Evolutionary conservation across 2,888 invertebrate genomes (phyloP), one percentile per base, ranked within the genome.

Genomic region (Dione juno): DNA sequence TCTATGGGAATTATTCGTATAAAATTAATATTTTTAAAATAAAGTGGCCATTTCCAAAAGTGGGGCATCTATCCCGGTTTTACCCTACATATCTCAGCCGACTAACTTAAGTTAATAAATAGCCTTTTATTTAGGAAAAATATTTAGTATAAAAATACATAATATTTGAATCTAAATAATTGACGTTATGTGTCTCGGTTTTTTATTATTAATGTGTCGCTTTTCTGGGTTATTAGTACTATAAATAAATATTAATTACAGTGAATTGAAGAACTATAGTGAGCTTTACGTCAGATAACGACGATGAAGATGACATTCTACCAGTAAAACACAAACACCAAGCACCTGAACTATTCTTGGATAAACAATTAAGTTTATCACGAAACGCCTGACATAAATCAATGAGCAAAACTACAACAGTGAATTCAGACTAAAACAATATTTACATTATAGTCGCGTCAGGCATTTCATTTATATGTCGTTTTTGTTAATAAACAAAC

Each of bases 371-470:
- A 50, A 68, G 53, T 66, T 61, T 58, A 54, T 54, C 58, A 43
- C 64, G 21, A 66, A 37, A 6, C 69, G 71, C 71, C 71, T 71
- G 65, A 37, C 37, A 28, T 53, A 48, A 69, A 59, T 52, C 54
- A 61, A 61, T 69, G 59, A 69, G 69, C 71, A 71, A 69, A 69
- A 69, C 53, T 66, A 48, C 53, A 54, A 45, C 61, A 16, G 52
- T 40, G 59, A 58, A 52, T 14, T 43, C 50, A 43, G 53, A 35
- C 40, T 61, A 41, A 61, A 48, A 53, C 53, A 66, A 69, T 71
- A 66, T 66, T 69, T 66, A 58, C 65, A 37, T 68, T 40, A 52
- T 14, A 61, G 16, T 37, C 2, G 45, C 61, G 63, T 45, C 37
- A 63, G 63, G 54, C 68, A 45, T 54, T 19, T 28, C 21, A 61